A percentile compares a stretch with the other conserved stretches of the same genome.
Conservation (phyloP, 2,797 vertebrate species). For the Tokudaia tokunoshimensis region DNA sequence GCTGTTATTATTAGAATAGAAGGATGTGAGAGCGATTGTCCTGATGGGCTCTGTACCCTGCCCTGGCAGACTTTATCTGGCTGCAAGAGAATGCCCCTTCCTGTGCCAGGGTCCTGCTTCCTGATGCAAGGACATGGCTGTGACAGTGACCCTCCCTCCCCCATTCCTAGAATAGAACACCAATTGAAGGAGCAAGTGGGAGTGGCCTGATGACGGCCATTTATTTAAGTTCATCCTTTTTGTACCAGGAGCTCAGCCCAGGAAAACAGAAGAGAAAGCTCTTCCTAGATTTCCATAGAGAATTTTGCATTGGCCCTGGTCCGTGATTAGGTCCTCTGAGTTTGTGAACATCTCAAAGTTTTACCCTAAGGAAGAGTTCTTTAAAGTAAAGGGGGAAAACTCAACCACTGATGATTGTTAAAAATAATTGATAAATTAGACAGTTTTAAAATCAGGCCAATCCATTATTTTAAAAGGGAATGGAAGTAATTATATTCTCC, state of each 20-base stretch:
- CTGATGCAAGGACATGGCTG: not conserved
- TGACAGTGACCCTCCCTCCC: not conserved
- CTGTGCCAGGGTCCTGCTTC: not conserved
- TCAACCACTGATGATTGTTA: conserved; percentile 4
- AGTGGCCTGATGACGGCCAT: not conserved
- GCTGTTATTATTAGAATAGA: conserved; percentile 61
- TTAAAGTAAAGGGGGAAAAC: not conserved
- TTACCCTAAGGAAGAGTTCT: not conserved
- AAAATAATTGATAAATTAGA: conserved; percentile 67
- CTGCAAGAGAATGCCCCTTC: not conserved
- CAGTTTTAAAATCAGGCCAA: conserved; percentile 10
- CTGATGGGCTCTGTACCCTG: not conserved
- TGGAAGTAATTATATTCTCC: conserved; percentile 65
- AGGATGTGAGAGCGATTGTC: not conserved
- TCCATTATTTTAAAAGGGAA: not conserved
- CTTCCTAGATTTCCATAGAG: not conserved
- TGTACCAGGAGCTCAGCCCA: not conserved
- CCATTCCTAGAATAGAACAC: not conserved
- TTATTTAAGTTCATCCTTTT: not conserved
- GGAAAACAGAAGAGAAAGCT: not conserved
- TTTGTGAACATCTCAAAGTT: conserved; percentile 15
- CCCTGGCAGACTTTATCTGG: not conserved
- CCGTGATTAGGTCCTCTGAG: not conserved
- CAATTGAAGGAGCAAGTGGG: conserved; percentile 55
- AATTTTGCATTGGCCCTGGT: not conserved